These are phyloP conservation scores for Idaea biselata DNA, from an alignment of 2,888 invertebrate species.

Conservation along the genomic window DNA sequence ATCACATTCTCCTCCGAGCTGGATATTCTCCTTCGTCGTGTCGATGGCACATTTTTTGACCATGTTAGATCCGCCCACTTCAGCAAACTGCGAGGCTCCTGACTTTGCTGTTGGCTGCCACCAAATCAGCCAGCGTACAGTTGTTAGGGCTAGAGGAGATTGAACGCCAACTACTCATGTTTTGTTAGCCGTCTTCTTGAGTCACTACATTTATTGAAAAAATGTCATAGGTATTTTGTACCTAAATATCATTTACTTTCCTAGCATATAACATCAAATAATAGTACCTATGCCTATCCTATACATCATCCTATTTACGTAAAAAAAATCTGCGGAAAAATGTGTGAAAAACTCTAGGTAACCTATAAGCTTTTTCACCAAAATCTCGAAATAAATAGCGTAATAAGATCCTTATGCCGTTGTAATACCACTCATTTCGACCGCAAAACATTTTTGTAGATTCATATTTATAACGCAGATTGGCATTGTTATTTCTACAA, in stretches of 20 bases:
- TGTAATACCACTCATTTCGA: slow-evolving; percentile 22
- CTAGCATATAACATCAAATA: background rate
- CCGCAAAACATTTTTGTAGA: slow-evolving; percentile 33
- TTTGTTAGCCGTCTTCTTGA: no score
- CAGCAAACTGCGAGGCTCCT: no score
- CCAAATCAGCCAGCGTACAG: no score
- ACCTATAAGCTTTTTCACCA: slow-evolving; percentile 24
- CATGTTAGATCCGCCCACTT: no score
- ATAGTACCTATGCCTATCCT: background rate
- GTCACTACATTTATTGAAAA: no score
- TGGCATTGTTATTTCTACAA: slow-evolving; percentile 26
- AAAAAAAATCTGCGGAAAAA: slow-evolving; percentile 16
- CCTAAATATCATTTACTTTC: background rate
- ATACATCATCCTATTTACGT: slow-evolving; percentile 14
- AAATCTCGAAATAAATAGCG: slow-evolving; percentile 18
- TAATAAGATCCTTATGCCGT: slow-evolving; percentile 24
- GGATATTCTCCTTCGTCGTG: no score
- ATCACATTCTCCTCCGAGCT: no score
- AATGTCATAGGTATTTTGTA: no score
- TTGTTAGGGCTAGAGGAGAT: no score
- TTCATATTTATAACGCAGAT: slow-evolving; percentile 41
- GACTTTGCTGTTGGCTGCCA: no score
- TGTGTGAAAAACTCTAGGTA: slow-evolving; percentile 27
- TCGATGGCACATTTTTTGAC: no score
- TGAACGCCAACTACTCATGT: no score